These are phyloP conservation scores for Aproaerema taeniolella DNA, from an alignment of 2,888 invertebrate genomes.

Conservation along the genomic window DNA sequence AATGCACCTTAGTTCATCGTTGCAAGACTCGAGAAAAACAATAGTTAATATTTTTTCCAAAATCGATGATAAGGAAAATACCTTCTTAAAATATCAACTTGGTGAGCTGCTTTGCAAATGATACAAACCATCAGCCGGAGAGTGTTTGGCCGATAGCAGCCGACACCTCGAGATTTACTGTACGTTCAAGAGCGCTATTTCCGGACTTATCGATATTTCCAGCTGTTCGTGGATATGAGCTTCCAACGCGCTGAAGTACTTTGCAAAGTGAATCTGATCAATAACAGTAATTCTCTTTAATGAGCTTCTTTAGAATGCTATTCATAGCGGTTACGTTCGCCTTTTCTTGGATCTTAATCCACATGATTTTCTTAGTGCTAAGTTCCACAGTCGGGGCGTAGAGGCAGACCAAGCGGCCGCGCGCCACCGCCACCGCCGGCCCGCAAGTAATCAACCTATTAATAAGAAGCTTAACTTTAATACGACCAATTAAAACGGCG, in stretches of 20 bases:
- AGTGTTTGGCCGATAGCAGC: constrained; percentile 64
- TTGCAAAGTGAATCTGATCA: constrained; percentile 46
- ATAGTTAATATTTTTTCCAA: no score
- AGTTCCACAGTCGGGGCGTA: constrained; percentile 25
- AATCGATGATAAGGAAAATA: no score
- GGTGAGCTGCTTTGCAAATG: constrained; percentile 70
- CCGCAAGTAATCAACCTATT: constrained; percentile 75
- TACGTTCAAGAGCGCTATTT: constrained; percentile 60
- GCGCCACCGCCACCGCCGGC: constrained; percentile 28
- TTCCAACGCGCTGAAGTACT: constrained; percentile 62
- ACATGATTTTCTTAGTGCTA: constrained; percentile 25
- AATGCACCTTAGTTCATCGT: no score
- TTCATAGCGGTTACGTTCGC: constrained; percentile 1
- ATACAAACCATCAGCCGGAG: constrained; percentile 70
- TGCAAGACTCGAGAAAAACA: no score
- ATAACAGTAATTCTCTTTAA: constrained; percentile 24
- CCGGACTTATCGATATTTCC: constrained; percentile 67
- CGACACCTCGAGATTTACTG: constrained; percentile 70
- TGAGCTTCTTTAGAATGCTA: constrained; percentile 6
- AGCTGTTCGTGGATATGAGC: constrained; percentile 57
- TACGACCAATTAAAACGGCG: constrained; percentile 72
- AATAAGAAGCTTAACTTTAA: constrained; percentile 71
- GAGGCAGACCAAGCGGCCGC: background rate
- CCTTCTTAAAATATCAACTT: constrained; percentile 45
- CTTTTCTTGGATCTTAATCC: constrained; percentile 1